Base-by-base conservation (phyloP, 2,888 invertebrate species). In the Metacarcinus magister region DNA sequence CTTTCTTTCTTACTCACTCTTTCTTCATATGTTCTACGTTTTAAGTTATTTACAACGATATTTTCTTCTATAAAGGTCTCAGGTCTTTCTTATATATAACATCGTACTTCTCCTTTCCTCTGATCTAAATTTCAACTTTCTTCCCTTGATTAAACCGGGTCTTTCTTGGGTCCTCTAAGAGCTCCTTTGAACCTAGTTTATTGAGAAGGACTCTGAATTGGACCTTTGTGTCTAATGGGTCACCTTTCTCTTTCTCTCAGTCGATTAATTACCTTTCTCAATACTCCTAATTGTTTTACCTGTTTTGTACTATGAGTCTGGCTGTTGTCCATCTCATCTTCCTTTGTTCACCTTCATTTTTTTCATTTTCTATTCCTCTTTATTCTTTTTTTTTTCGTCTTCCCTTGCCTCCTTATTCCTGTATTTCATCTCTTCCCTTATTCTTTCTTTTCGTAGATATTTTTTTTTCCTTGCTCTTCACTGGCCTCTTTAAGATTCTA, bases 121-220 rank as follows among this genome's bases (percentile, higher is more conserved):
- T 28, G 46, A 44, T 48, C 46, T 92, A 28, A 28, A 48, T 39
- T 87, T 87, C 19, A 2, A 87, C 87, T 87, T 87, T 39, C 39
- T 87, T 87, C 39, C 87, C n/a, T 87, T 32, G 87, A 87, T 87
- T 87, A 87, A 87, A 87, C 13, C 87, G 39, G 28, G 87, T 87
- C 32, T 19, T 87, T 13, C 87, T 39, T 39, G 39, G 39, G 3
- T 39, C 87, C 39, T 32, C 8, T 39, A 23, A 16, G 10, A 39
- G 10, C 16, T 87, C 87, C 87, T 87, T 87, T 87, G 87, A 87
- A 39, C 39, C 39, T 13, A 39, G 87, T 87, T 87, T 87, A 87
- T 87, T 87, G 87, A 39, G 87, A 32, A 32, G 87, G 87, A 32
- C 16, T 39, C 19, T 39, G 16, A 2, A 87, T 87, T 87, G 87